Conservation (phyloP, 2,113 vertebrate genomes). For the Echinops telfairi region DNA sequence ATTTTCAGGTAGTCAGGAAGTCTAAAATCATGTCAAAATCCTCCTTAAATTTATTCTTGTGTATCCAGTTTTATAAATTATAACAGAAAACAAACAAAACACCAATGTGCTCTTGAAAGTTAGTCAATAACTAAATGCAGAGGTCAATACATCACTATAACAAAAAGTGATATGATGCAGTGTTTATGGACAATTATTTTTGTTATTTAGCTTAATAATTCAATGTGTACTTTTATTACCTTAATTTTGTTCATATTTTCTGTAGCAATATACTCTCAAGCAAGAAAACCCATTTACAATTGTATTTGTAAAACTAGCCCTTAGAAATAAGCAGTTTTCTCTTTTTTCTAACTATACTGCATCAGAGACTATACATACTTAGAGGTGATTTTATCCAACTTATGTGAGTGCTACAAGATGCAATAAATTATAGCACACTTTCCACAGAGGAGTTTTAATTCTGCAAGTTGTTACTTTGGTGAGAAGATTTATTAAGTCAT, state of each 20-base stretch:
- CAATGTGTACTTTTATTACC: neutral
- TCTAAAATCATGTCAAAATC: neutral
- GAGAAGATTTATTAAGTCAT: constrained; percentile 75
- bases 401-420: constrained; percentile 12
- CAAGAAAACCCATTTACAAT: constrained; percentile 45
- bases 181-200: neutral
- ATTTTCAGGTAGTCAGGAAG: neutral
- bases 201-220: constrained; percentile 20
- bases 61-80: neutral
- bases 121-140: neutral
- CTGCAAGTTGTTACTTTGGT: constrained; percentile 68
- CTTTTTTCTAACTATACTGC: constrained; percentile 50
- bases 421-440: constrained; percentile 50
- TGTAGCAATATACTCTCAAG: constrained; percentile 32
- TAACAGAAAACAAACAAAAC: neutral
- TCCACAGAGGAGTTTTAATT: constrained; percentile 63
- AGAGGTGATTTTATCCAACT: constrained; percentile 51
- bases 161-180: neutral
- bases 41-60: neutral
- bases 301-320: constrained; percentile 27
- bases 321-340: constrained; percentile 37
- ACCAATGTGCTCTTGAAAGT: neutral
- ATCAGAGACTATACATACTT: constrained; percentile 47
- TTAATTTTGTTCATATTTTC: constrained; percentile 45
- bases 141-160: neutral